Base-by-base conservation (phyloP, 1,140 invertebrate genomes). In the Catajapyx aquilonaris region DNA sequence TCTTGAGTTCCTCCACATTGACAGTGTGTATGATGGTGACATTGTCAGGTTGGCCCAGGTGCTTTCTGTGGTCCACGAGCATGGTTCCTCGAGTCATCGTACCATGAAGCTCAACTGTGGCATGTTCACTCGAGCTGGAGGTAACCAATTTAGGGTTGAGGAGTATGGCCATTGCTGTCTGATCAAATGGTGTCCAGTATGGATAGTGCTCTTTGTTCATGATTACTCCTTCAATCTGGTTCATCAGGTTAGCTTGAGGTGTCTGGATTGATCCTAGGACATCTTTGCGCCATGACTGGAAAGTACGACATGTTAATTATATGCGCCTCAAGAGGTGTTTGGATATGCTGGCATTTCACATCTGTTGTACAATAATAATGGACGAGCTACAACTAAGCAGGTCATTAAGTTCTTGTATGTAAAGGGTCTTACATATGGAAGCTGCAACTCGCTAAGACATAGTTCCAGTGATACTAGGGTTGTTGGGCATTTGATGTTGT, bases 381-480 rank as follows among this genome's bases (percentile, higher is more conserved):
- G 9, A 40, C 37, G 31, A 38, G 13, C 10, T 2, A 31, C 22
- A 30, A 33, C 34, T 32, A 15, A 28, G 3, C 11, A 15, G 20
- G 13, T 15, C 5, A 18, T 28, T 10, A 25, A 2, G 19, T 13
- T 11, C 15, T 4, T 19, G 5, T 2, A 3, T 2, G 15, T 17
- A 21, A 20, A 20, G 15, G 35, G 40, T 41, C 42, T 17, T 39
- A 38, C 32, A 30, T 18, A n/a, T 16, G 37, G 33, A n/a, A 15
- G 4, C 10, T 33, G 44, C 20, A 35, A 31, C 22, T 31, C 39
- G 22, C 19, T 31, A 32, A 16, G 38, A 31, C 46, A 45, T 15
- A 44, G 45, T 38, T 56, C 54, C 51, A 48, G 54, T 5, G 53
- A 49, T 4, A 49, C 43, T 28, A 56, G 44, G 9, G 34, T 39